A percentile compares a stretch with the other conserved stretches of the same genome.
These are phyloP conservation scores for Biston betularia DNA, from an alignment of 2,888 invertebrate species.

Conservation along the genomic window DNA sequence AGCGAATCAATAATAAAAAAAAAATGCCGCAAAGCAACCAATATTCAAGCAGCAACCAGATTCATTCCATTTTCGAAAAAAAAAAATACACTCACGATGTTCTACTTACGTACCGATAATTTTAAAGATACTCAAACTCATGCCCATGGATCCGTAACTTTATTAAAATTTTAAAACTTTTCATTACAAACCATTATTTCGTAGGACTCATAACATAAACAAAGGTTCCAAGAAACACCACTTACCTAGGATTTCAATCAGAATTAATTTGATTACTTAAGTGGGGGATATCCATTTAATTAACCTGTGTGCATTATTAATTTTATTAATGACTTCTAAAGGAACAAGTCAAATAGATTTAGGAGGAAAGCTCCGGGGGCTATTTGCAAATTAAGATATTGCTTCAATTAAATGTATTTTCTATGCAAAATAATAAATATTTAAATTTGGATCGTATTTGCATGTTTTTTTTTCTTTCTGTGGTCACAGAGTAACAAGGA, in stretches of 20 bases:
- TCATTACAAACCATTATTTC: background rate
- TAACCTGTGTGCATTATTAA: constrained; percentile 27
- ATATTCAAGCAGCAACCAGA: too few relatives aligned
- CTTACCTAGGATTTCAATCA: constrained; percentile 14
- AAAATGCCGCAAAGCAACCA: too few relatives aligned
- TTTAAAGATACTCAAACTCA: too few relatives aligned
- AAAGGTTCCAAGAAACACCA: constrained; percentile 11
- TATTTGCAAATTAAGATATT: constrained; percentile 3
- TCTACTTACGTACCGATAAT: too few relatives aligned
- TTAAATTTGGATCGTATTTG: background rate
- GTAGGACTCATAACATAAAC: background rate
- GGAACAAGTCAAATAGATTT: constrained; percentile 17
- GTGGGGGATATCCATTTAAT: constrained; percentile 19
- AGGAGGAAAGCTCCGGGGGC: background rate
- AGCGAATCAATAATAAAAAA: too few relatives aligned
- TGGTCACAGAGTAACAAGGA: too few relatives aligned
- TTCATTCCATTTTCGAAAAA: too few relatives aligned
- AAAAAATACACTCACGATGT: too few relatives aligned
- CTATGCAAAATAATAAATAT: background rate
- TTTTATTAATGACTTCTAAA: constrained; percentile 15
- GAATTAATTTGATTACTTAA: constrained; percentile 23
- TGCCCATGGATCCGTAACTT: too few relatives aligned
- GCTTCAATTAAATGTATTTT: constrained; percentile 1
- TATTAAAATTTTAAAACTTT: background rate
- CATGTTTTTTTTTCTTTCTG: too few relatives aligned